Evolutionary conservation across 2,797 vertebrate species (phyloP).

Genomic region (Sus cebifrons): DNA sequence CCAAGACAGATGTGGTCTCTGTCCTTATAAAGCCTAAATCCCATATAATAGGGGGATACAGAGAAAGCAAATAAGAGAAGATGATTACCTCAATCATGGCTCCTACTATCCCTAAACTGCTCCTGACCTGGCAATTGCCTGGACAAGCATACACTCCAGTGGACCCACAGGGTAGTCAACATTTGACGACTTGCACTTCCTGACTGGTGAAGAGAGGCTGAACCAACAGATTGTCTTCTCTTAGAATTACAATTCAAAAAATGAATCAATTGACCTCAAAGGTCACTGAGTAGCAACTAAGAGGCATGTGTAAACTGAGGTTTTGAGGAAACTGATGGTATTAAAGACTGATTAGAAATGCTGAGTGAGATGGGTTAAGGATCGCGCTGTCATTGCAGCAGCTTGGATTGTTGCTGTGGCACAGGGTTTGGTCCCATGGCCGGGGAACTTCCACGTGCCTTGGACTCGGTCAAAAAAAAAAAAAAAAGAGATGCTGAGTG

Average conservation of each 20-base stretch:
- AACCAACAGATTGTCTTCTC: slow-evolving; percentile 38
- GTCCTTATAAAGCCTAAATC: background rate
- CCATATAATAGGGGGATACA: background rate
- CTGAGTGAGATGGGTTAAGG: background rate
- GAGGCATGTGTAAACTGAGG: slow-evolving; percentile 22
- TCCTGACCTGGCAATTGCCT: slow-evolving; percentile 36
- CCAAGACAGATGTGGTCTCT: background rate
- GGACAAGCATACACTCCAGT: background rate
- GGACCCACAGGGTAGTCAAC: background rate
- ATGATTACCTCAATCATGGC: background rate
- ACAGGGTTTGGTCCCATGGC: no score
- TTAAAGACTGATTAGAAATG: slow-evolving; percentile 46
- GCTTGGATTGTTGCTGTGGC: no score
- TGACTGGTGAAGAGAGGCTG: background rate
- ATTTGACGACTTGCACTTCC: slow-evolving; percentile 1
- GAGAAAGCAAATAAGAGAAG: background rate
- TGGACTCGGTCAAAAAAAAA: no score
- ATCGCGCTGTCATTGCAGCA: no score
- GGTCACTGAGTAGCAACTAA: background rate
- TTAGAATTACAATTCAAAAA: slow-evolving; percentile 36
- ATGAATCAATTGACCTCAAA: slow-evolving; percentile 53
- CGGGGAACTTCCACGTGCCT: no score
- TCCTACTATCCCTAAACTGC: background rate
- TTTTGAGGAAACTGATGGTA: slow-evolving; percentile 1
- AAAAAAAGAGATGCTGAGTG: background rate